Conservation (phyloP, 2,113 vertebrate species). For the Onychostoma macrolepis region DNA sequence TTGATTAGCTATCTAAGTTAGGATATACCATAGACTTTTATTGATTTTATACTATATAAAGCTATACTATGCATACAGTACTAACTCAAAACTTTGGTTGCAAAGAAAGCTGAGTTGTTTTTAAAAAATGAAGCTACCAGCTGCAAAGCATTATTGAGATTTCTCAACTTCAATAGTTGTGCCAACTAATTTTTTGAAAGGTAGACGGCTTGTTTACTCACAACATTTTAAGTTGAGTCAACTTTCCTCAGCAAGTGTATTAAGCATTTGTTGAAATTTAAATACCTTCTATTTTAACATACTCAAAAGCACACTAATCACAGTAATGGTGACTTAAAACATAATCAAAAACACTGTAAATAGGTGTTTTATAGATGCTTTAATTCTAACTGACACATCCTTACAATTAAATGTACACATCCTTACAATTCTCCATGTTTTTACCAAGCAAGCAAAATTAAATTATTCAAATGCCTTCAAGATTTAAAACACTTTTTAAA, state of each 20-base stretch:
- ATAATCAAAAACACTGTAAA: neutral
- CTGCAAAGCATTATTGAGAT: neutral
- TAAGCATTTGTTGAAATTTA: neutral
- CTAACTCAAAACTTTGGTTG: neutral
- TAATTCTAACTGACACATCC: neutral
- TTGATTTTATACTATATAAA: neutral
- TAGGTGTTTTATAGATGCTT: neutral
- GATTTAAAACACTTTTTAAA: no score
- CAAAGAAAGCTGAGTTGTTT: neutral
- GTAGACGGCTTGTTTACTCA: neutral
- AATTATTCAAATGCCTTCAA: neutral
- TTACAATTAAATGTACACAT: neutral
- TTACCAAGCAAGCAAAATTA: neutral
- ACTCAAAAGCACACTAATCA: neutral
- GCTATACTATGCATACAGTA: neutral
- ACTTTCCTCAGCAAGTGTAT: neutral
- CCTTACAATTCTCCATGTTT: neutral
- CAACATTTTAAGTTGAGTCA: neutral
- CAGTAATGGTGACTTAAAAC: neutral
- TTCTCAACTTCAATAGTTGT: neutral
- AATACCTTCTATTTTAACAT: neutral
- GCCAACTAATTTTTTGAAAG: no score
- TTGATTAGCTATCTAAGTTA: conserved; percentile 3
- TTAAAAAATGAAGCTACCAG: neutral
- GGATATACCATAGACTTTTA: neutral